Conservation (phyloP, 2,113 vertebrate species). For the Eulacestoma nigropectus region DNA sequence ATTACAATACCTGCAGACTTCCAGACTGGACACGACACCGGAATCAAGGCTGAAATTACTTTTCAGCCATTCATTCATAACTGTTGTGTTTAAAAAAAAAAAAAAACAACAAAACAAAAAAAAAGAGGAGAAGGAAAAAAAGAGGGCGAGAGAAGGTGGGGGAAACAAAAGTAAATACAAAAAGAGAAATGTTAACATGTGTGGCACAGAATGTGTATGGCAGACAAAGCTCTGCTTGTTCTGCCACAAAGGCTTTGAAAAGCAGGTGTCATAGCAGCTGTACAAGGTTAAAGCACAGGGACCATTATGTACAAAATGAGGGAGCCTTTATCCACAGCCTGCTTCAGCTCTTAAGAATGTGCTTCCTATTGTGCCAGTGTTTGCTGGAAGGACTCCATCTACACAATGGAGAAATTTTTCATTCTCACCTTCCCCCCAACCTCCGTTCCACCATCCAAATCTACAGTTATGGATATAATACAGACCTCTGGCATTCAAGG, state of each 20-base stretch:
- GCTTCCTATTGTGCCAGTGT: conserved; percentile 64
- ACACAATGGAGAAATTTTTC: conserved; percentile 60
- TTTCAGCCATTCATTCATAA: conserved; percentile 64
- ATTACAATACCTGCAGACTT: background rate
- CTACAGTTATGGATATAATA: conserved; percentile 74
- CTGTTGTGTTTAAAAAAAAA: background rate
- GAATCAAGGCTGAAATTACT: conserved; percentile 65
- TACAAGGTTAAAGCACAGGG: conserved; percentile 68
- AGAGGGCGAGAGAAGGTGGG: conserved; percentile 47
- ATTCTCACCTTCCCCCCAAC: conserved; percentile 70
- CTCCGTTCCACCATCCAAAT: conserved; percentile 67
- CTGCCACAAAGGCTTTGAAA: conserved; percentile 62
- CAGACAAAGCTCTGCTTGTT: conserved; percentile 70
- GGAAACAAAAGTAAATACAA: conserved; percentile 68
- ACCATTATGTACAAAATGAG: conserved; percentile 70
- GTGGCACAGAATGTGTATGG: conserved; percentile 50
- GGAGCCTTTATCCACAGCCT: conserved; percentile 59
- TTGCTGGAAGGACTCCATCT: conserved; percentile 69
- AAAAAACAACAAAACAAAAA: no score
- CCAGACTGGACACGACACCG: background rate
- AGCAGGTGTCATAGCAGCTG: conserved; percentile 65
- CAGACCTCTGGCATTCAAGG: conserved; percentile 70
- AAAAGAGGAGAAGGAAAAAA: background rate
- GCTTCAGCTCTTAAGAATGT: conserved; percentile 69
- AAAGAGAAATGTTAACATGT: conserved; percentile 71